Base-by-base conservation (phyloP, 1,140 invertebrate species). In the Patella vulgata region DNA sequence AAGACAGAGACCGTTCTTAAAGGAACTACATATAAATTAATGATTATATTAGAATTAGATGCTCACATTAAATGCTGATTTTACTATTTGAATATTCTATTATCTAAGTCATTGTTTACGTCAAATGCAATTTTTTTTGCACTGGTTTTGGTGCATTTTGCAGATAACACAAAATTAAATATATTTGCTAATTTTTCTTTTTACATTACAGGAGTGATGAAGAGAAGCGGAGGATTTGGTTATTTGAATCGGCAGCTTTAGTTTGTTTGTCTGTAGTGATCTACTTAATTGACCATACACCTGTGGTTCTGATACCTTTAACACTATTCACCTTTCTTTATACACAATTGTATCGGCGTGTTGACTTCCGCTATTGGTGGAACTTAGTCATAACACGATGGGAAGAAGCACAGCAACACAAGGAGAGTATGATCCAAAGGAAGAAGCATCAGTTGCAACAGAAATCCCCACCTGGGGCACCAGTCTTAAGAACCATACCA, bases 361-460 rank as follows among this genome's bases (percentile, higher is more conserved):
- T 76, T 28, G 65, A 75, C 55, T 31, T 82, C 44, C 33, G 65
- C 17, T 33, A 71, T 30, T 71, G 61, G 60, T 71, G 70, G 67
- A 46, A 44, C 14, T 48, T 36, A n/a, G 42, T 74, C 40, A 60
- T 57, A 47, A 65, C 66, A 25, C 54, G 73, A 43, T 83, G 80
- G 82, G 79, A 82, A 39, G 81, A 82, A 44, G 77, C 81, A 54
- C 69, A 79, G 39, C 80, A 83, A 46, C 82, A 82, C 53, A 61
- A 80, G 44, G 79, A 83, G 56, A 80, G 74, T 57, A 71, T 82
- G 66, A 66, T 73, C 43, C 60, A 70, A 5, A 68, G 74, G n/a
- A 58, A 70, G 39, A 59, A 57, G 3, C 72, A 74, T 43, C 56
- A 66, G 39, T 39, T 31, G n/a, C 51, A 63, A 30, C 63, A 63